phyloP scores from a whole-genome alignment of 1,140 invertebrate genomes.

The Anagrus nilaparvatae region DNA sequence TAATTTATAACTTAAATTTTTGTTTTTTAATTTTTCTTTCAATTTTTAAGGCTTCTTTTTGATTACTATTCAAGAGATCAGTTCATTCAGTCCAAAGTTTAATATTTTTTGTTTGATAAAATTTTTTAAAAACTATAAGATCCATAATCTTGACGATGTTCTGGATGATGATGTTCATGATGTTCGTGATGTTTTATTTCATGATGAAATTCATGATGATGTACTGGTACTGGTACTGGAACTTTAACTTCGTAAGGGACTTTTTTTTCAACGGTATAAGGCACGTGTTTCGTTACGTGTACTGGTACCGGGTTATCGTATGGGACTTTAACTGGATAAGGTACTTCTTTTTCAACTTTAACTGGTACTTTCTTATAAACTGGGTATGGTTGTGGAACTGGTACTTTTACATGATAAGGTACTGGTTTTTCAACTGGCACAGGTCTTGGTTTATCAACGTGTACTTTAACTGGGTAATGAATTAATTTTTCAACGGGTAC shows the following conservation, averaged over 20 bases:
- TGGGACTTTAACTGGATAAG: conserved; percentile 23
- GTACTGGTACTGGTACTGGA: conserved; percentile 17
- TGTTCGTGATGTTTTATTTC: neutral
- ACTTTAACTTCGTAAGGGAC: conserved; percentile 20
- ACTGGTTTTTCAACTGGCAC: conserved; percentile 29
- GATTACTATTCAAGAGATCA: too few relatives aligned
- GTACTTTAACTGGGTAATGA: conserved; percentile 26
- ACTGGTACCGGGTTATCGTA: conserved; percentile 20
- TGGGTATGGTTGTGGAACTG: conserved; percentile 33
- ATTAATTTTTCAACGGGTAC: conserved; percentile 34
- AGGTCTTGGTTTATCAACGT: conserved; percentile 23
- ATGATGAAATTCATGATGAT: conserved; percentile 4
- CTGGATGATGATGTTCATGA: neutral
- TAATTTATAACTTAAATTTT: too few relatives aligned
- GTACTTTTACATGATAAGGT: conserved; percentile 35
- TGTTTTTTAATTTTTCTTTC: too few relatives aligned
- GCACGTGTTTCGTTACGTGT: conserved; percentile 15
- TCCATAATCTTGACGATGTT: neutral
- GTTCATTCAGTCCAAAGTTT: too few relatives aligned
- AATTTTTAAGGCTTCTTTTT: too few relatives aligned
- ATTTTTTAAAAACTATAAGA: too few relatives aligned
- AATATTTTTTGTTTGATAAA: too few relatives aligned
- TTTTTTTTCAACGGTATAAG: conserved; percentile 19
- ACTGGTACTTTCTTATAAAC: conserved; percentile 29
- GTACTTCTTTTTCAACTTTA: conserved; percentile 24